A percentile compares a stretch with the other conserved stretches of the same genome.
These are phyloP conservation scores for Symphodus melops DNA, from an alignment of 2,113 vertebrate genomes.

Conservation along the genomic window DNA sequence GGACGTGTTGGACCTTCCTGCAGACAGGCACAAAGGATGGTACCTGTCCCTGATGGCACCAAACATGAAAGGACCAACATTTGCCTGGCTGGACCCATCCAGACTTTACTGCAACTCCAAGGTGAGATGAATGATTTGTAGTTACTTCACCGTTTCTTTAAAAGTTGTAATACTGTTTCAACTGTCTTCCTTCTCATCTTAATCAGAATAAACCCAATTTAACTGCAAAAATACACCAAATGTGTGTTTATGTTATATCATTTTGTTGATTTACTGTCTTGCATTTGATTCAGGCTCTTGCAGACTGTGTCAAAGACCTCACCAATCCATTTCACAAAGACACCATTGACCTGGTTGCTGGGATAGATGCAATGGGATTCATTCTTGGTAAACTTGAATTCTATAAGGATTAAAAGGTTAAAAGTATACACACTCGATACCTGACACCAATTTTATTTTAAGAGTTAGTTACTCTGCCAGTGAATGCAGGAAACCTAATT, in stretches of 20 bases:
- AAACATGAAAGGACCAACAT: slow-evolving; percentile 86
- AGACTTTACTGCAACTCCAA: slow-evolving; percentile 89
- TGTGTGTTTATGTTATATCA: neutral
- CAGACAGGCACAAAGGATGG: slow-evolving; percentile 82
- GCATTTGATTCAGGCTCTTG: slow-evolving; percentile 81
- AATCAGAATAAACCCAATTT: neutral
- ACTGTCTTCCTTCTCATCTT: neutral
- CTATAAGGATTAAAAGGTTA: neutral
- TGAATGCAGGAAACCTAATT: slow-evolving; percentile 47
- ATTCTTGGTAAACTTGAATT: slow-evolving; percentile 85
- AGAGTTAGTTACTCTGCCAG: neutral
- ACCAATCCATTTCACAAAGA: slow-evolving; percentile 85
- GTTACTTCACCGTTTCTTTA: neutral
- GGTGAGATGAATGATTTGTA: slow-evolving; percentile 68
- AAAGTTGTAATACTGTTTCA: neutral
- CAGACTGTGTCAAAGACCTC: slow-evolving; percentile 87
- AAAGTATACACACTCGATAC: neutral
- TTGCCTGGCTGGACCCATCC: slow-evolving; percentile 91
- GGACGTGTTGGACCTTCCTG: slow-evolving; percentile 76
- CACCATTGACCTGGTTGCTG: slow-evolving; percentile 86
- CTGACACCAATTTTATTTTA: slow-evolving; percentile 45
- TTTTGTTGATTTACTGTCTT: slow-evolving; percentile 9
- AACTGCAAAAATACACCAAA: neutral
- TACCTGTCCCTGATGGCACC: slow-evolving; percentile 90
- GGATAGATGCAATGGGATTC: slow-evolving; percentile 93